phyloP scores from a whole-genome alignment of 2,888 invertebrate genomes.

The Periphyllus acericola region DNA sequence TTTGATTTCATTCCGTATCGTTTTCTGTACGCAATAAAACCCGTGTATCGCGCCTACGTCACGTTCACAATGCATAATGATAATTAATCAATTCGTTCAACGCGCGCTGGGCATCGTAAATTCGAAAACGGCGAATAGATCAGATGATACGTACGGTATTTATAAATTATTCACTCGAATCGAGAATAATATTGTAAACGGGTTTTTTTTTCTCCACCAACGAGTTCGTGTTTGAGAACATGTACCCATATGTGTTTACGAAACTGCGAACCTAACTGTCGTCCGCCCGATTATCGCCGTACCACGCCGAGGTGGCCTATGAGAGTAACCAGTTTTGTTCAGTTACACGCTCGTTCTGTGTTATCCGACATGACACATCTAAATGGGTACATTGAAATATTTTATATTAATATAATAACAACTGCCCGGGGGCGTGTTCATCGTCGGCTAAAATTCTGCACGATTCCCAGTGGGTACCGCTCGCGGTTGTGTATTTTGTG shows the following conservation, averaged over 20 bases:
- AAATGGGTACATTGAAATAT: not conserved
- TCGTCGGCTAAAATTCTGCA: not conserved
- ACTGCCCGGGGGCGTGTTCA: not conserved
- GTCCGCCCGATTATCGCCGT: slow-evolving; percentile 8
- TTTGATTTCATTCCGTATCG: not conserved
- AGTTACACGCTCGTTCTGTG: not conserved
- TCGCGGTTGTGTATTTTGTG: too few relatives aligned
- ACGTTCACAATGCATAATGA: not conserved
- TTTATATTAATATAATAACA: not conserved
- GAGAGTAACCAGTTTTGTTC: slow-evolving; percentile 27
- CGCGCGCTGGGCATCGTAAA: not conserved
- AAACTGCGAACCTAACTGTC: not conserved
- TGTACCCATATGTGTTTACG: not conserved
- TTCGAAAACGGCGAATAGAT: not conserved
- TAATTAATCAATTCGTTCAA: not conserved
- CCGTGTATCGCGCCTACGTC: not conserved
- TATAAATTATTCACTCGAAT: slow-evolving; percentile 8
- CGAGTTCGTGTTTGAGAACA: not conserved
- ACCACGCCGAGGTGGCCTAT: slow-evolving; percentile 21
- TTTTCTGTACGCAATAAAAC: not conserved
- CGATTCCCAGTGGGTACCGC: not conserved
- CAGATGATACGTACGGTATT: not conserved
- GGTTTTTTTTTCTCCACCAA: not conserved
- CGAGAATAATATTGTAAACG: slow-evolving; percentile 6
- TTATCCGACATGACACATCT: slow-evolving; percentile 3